A percentile compares a stretch with the other conserved stretches of the same genome.
These are phyloP conservation scores for Lomographa bimaculata DNA, from an alignment of 2,888 invertebrate genomes.

Conservation along the genomic window DNA sequence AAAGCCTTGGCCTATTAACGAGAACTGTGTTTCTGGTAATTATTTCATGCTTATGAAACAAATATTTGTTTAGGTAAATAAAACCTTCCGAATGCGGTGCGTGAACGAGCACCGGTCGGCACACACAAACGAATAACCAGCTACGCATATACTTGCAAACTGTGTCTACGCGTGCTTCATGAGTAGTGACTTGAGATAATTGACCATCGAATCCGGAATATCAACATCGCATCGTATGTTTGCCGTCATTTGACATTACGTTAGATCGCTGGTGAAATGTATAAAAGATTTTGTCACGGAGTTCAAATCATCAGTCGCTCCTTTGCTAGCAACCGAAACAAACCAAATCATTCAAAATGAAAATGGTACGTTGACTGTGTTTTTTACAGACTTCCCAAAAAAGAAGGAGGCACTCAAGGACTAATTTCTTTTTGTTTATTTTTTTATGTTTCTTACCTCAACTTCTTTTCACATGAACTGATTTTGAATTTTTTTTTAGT, in stretches of 20 bases:
- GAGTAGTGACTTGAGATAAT: slow-evolving; percentile 50
- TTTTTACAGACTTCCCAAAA: too few species aligned
- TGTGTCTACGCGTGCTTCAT: slow-evolving; percentile 32
- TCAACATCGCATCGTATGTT: slow-evolving; percentile 64
- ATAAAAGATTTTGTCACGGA: slow-evolving; percentile 68
- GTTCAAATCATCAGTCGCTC: slow-evolving; percentile 66
- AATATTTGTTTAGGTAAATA: slow-evolving; percentile 46
- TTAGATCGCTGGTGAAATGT: slow-evolving; percentile 67
- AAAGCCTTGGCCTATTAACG: slow-evolving; percentile 14
- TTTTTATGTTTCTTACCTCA: neutral
- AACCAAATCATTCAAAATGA: slow-evolving; percentile 64
- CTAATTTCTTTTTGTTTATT: neutral
- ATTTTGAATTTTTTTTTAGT: too few species aligned
- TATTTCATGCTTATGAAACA: slow-evolving; percentile 46
- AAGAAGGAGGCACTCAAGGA: neutral
- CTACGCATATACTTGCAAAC: too few species aligned
- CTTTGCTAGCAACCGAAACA: slow-evolving; percentile 56
- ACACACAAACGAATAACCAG: slow-evolving; percentile 38
- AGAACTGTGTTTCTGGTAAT: slow-evolving; percentile 30
- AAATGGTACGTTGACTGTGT: slow-evolving; percentile 60
- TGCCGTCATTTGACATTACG: slow-evolving; percentile 67
- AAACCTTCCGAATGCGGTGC: slow-evolving; percentile 49
- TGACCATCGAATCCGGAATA: slow-evolving; percentile 66
- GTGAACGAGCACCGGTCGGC: slow-evolving; percentile 35
- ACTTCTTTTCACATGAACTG: too few species aligned